Conservation (phyloP, 2,888 invertebrate genomes). For the Pollenia griseotomentosa region DNA sequence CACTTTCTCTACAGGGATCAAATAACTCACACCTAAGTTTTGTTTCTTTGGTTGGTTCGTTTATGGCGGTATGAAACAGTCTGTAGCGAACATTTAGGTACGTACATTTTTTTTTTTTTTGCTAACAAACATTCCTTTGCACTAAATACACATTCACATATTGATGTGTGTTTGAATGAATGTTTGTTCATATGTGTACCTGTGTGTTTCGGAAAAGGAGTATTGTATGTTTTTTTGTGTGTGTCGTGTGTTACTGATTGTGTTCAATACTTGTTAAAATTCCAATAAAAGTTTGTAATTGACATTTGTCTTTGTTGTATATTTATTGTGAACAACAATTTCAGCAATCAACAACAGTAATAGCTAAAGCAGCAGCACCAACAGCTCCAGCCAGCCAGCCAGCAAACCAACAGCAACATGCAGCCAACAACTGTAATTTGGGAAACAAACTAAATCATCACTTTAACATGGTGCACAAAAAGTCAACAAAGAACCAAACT, state of each 20-base stretch:
- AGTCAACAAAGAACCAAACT: not conserved
- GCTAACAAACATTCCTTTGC: conserved; percentile 9
- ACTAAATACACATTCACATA: not conserved
- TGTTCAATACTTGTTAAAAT: conserved; percentile 72
- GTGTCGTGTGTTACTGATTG: conserved; percentile 50
- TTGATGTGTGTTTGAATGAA: not conserved
- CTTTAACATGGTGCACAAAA: conserved; percentile 55
- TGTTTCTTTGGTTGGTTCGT: conserved; percentile 28
- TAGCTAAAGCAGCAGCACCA: conserved; percentile 48
- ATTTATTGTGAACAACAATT: conserved; percentile 63
- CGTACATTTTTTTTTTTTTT: not conserved
- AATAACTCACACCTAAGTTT: conserved; percentile 64
- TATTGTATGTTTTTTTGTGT: conserved; percentile 8
- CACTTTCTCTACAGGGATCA: conserved; percentile 68
- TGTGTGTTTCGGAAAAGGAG: not conserved
- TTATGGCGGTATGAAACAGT: conserved; percentile 22
- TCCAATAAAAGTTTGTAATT: conserved; percentile 74
- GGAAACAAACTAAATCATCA: conserved; percentile 70
- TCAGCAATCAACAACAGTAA: conserved; percentile 62
- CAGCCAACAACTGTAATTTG: conserved; percentile 51
- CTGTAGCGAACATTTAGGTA: conserved; percentile 2
- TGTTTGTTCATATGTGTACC: too few relatives aligned
- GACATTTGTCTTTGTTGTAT: conserved; percentile 72
- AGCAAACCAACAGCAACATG: conserved; percentile 30
- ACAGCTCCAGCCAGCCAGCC: not conserved